Percentiles rank a stretch among this genome's conserved stretches.
Evolutionary conservation across 2,113 vertebrate species (phyloP).

Genomic region (Leucoraja erinaceus): DNA sequence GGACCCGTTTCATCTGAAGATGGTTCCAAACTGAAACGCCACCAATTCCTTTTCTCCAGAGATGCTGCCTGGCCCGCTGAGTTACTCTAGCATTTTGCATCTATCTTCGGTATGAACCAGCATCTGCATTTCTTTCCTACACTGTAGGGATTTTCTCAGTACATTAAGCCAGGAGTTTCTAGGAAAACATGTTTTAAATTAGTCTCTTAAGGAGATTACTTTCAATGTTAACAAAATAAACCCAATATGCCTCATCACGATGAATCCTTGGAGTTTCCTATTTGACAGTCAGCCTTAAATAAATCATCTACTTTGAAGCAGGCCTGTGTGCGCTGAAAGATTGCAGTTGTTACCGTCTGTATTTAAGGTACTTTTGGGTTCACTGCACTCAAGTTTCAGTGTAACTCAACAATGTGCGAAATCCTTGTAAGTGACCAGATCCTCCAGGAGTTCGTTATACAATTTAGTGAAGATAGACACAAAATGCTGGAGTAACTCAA

Average conservation of each 20-base stretch:
- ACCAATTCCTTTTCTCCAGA: too few relatives aligned
- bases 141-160: not conserved
- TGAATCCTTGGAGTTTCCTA: not conserved
- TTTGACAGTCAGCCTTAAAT: not conserved
- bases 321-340: not conserved
- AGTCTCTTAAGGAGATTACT: not conserved
- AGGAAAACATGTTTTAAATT: not conserved
- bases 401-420: not conserved
- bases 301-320: not conserved
- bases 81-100: too few relatives aligned
- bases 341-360: not conserved
- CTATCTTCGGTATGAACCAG: too few relatives aligned
- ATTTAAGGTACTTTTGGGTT: not conserved
- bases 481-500: too few relatives aligned
- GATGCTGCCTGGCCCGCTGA: too few relatives aligned
- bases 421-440: not conserved
- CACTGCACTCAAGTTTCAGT: not conserved
- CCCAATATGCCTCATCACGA: not conserved
- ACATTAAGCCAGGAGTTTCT: not conserved
- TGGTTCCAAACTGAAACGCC: too few relatives aligned
- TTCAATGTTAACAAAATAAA: not conserved
- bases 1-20: too few relatives aligned
- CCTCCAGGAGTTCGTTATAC: not conserved
- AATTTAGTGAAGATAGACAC: not conserved
- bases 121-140: too few relatives aligned